Conservation (phyloP, 2,888 invertebrate species). For the Limnephilus rhombicus region DNA sequence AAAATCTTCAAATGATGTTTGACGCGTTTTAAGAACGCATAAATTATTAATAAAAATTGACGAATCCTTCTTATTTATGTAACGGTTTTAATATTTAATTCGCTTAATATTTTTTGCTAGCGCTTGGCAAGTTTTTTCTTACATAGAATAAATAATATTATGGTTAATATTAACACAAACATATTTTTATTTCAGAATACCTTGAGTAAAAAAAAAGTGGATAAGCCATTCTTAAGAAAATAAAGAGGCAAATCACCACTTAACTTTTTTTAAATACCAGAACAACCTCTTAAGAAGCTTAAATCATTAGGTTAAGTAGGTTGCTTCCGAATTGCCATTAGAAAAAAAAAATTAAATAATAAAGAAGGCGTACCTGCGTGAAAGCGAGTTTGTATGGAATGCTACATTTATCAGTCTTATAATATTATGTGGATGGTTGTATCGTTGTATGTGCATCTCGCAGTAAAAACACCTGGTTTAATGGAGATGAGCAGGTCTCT, state of each 20-base stretch:
- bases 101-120: no score
- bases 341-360: not conserved
- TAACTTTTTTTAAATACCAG: not conserved
- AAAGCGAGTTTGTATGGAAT: constrained; percentile 1
- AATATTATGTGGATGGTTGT: not conserved
- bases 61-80: not conserved
- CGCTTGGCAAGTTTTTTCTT: no score
- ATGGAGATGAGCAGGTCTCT: constrained; percentile 45
- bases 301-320: not conserved
- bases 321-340: not conserved
- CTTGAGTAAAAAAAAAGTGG: not conserved
- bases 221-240: not conserved
- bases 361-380: not conserved
- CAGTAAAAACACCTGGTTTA: constrained; percentile 19
- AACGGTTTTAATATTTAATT: not conserved
- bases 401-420: not conserved
- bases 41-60: not conserved
- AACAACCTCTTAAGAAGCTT: not conserved
- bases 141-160: no score
- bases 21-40: not conserved
- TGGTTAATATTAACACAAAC: not conserved
- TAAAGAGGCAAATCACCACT: not conserved
- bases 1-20: not conserved
- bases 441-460: not conserved
- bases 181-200: not conserved